phyloP scores from a whole-genome alignment of 2,113 vertebrate genomes.

The Cranoglanis bouderius region DNA sequence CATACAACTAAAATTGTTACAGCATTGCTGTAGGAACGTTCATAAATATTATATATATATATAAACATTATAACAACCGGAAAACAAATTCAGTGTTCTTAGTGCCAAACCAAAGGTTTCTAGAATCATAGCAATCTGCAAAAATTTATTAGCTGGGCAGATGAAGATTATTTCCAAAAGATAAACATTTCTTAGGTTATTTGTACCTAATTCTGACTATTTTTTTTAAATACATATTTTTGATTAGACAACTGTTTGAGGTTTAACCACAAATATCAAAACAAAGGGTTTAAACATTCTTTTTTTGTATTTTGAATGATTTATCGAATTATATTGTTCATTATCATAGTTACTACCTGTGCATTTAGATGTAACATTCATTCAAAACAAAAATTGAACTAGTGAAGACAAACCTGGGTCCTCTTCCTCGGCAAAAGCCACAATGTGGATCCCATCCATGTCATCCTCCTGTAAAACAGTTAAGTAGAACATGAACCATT shows the following conservation, averaged over 20 bases:
- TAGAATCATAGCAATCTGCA: neutral
- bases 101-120: neutral
- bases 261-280: neutral
- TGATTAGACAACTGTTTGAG: neutral
- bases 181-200: neutral
- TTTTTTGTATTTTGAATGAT: neutral
- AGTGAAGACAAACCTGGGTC: constrained; percentile 83
- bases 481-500: neutral
- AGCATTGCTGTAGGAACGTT: neutral
- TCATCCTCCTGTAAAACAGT: constrained; percentile 84
- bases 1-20: too few relatives aligned
- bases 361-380: neutral
- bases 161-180: too few relatives aligned
- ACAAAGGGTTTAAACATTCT: neutral
- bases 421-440: constrained; percentile 94
- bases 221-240: too few relatives aligned
- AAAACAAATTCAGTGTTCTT: too few relatives aligned
- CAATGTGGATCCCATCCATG: constrained; percentile 94
- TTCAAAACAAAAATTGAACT: neutral
- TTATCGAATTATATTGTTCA: neutral
- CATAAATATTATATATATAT: neutral
- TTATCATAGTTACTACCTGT: neutral
- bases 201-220: too few relatives aligned
- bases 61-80: too few relatives aligned
- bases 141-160: too few relatives aligned